Conservation (phyloP, 2,888 invertebrate genomes). For the Cheilosia pagana region DNA sequence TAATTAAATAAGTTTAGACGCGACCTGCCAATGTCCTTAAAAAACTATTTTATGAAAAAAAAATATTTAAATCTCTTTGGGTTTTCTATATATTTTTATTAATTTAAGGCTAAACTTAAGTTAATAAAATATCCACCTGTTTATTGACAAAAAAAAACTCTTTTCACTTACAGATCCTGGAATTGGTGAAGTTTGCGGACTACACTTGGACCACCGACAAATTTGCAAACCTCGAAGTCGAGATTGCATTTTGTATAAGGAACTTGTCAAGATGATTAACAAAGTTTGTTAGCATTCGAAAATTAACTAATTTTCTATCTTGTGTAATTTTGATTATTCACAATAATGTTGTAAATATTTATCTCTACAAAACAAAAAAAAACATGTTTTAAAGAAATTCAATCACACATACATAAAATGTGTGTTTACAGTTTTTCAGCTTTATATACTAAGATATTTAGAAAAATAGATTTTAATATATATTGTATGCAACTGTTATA, state of each 20-base stretch:
- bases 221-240: conserved; percentile 93
- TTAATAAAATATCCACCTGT: background rate
- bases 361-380: conserved; percentile 21
- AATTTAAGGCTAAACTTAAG: no score
- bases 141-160: background rate
- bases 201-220: conserved; percentile 92
- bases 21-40: no score
- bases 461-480: conserved; percentile 17
- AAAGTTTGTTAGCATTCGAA: conserved; percentile 79
- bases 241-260: conserved; percentile 87
- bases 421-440: conserved; percentile 23
- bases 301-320: conserved; percentile 11
- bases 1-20: no score
- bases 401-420: conserved; percentile 10
- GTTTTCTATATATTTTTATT: no score
- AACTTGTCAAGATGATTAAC: conserved; percentile 87
- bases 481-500: conserved; percentile 29
- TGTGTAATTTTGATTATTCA: conserved; percentile 4
- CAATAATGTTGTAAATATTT: conserved; percentile 58
- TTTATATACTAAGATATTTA: conserved; percentile 16
- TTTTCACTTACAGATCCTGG: conserved; percentile 88
- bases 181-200: conserved; percentile 89
- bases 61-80: no score
- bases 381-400: conserved; percentile 6
- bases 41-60: no score